phyloP scores from a whole-genome alignment of 2,888 invertebrate genomes.

The Clanis bilineata region DNA sequence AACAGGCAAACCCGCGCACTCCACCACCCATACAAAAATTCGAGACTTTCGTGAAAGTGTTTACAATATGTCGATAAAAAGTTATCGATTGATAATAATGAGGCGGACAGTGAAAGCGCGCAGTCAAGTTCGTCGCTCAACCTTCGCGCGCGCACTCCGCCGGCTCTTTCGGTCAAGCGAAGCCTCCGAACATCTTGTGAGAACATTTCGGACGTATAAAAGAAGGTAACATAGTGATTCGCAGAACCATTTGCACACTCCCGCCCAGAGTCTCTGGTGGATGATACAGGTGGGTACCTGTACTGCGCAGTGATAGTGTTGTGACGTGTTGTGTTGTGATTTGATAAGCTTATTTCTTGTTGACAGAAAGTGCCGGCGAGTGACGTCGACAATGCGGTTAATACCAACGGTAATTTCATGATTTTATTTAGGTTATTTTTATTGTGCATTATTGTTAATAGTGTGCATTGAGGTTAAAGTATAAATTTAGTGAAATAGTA shows the following conservation, averaged over 20 bases:
- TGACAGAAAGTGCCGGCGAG: conserved; percentile 66
- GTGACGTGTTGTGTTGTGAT: conserved; percentile 44
- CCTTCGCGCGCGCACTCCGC: conserved; percentile 33
- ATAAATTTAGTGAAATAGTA: not conserved
- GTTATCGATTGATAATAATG: conserved; percentile 31
- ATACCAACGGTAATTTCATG: conserved; percentile 59
- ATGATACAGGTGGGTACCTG: conserved; percentile 49
- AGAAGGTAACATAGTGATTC: conserved; percentile 68
- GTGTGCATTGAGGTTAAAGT: not conserved
- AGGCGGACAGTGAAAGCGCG: conserved; percentile 53
- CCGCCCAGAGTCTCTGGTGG: conserved; percentile 42
- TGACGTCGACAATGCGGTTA: conserved; percentile 67
- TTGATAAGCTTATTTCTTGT: conserved; percentile 60
- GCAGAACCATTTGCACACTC: conserved; percentile 69
- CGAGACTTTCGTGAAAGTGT: conserved; percentile 39
- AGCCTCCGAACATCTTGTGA: conserved; percentile 67
- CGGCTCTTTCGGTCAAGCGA: conserved; percentile 65
- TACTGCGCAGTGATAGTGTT: conserved; percentile 39
- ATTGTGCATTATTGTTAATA: not conserved
- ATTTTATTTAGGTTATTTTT: conserved; percentile 21
- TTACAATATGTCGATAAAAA: conserved; percentile 39
- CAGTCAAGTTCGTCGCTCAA: conserved; percentile 51
- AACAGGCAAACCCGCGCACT: not conserved
- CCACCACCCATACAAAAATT: conserved; percentile 18
- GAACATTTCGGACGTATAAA: conserved; percentile 80